phyloP scores from a whole-genome alignment of 1,140 invertebrate species.

The Aphelenchoides avenae region DNA sequence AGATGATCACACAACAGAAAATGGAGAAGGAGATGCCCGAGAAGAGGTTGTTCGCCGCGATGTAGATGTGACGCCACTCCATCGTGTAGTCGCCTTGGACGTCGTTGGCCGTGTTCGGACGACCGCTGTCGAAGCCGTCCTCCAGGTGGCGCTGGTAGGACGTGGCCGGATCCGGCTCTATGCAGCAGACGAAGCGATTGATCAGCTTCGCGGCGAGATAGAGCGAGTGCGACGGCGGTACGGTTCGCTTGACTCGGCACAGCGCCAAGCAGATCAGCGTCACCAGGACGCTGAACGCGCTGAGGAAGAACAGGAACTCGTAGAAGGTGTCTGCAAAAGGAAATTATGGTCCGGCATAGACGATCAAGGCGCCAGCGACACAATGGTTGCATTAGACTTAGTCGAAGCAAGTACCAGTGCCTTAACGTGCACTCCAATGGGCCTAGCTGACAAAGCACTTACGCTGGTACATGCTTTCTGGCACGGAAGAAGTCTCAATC shows the following conservation, averaged over 20 bases:
- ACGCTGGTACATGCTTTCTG: too few species aligned
- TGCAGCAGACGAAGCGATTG: conserved; percentile 54
- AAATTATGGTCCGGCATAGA: background rate
- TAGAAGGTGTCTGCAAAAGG: conserved; percentile 54
- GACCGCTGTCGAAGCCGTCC: conserved; percentile 7
- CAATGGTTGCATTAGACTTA: too few species aligned
- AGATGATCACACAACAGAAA: conserved; percentile 53
- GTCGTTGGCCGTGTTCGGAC: conserved; percentile 10
- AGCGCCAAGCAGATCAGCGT: conserved; percentile 53
- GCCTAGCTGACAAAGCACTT: too few species aligned
- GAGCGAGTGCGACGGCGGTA: conserved; percentile 50
- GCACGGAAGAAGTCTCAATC: too few species aligned
- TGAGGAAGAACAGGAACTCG: conserved; percentile 52
- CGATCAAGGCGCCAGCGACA: too few species aligned
- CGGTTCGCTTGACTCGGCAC: conserved; percentile 49
- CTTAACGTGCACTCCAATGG: too few species aligned
- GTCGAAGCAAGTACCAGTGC: too few species aligned
- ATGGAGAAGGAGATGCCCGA: conserved; percentile 51
- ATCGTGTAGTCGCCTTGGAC: conserved; percentile 40
- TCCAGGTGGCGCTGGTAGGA: conserved; percentile 54
- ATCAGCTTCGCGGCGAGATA: conserved; percentile 53
- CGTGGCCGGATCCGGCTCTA: conserved; percentile 47
- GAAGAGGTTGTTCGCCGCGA: conserved; percentile 54
- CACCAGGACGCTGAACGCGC: conserved; percentile 48
- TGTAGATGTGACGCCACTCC: conserved; percentile 55